Evolutionary conservation across 2,113 vertebrate species (phyloP), one percentile per base, ranked within the genome.

Genomic region (Penelope pileata): DNA sequence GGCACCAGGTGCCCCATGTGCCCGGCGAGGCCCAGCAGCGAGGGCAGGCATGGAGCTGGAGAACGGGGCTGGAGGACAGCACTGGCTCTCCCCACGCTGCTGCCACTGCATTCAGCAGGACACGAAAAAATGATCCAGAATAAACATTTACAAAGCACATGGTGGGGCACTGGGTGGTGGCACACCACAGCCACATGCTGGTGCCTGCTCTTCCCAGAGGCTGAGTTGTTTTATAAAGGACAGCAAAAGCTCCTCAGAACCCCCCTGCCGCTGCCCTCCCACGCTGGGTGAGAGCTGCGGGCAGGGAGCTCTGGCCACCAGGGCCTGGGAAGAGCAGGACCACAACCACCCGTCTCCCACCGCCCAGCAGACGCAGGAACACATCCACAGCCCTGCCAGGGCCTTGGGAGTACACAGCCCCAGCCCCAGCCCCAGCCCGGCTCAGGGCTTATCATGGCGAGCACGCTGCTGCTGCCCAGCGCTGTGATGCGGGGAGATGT

Each of bases 231-330:
- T 51, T 93, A 69, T 47, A 80, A 93, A 79, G 0, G 2, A 75
- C 4, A 60, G 85, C 22, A 64, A 62, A 62, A 88, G 4, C 1
- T 5, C 13, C 13, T 48, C 4, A 0, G 47, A 60, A 60, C 56
- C 51, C 38, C 74, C 87, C 42, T 38, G 81, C 56, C 91, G 84
- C 30, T 94, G 47, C 47, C 67, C 48, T 79, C 64, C 84, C 90
- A 82, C 78, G 78, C 91, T 75, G 50, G 82, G 90, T 56, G 82
- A 34, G 4, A 29, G 53, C 51, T 75, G 78, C 5, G 70, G 48
- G 60, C 51, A 67, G 30, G 9, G 3, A 83, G 72, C 12, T 6
- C n/a, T 2, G 0, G 38, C 0, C 0, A 34, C 32, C 7, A 5
- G 29, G 24, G 63, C 53, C 58, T 26, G 30, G 32, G 51, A 27